These are phyloP conservation scores for Caranx ignobilis DNA, from an alignment of 2,113 vertebrate species.

Conservation along the genomic window DNA sequence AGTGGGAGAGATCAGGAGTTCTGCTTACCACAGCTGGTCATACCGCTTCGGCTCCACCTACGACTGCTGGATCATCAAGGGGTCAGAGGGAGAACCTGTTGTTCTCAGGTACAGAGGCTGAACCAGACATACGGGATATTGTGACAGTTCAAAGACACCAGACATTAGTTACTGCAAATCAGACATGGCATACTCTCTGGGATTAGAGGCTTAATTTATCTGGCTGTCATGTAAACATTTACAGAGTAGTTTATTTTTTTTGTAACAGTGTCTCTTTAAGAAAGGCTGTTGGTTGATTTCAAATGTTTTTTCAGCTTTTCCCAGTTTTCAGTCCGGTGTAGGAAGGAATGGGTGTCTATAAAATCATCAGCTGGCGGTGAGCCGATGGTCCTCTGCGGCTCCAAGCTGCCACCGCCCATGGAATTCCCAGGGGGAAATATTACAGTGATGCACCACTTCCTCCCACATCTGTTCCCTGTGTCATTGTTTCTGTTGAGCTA, in stretches of 20 bases:
- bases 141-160: not conserved
- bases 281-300: not conserved
- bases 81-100: conserved; percentile 73
- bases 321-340: conserved; percentile 78
- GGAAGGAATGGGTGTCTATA: conserved; percentile 79
- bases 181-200: not conserved
- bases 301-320: conserved; percentile 75
- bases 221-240: not conserved
- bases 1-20: conserved; percentile 81
- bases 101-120: conserved; percentile 80
- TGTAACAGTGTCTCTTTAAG: not conserved
- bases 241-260: not conserved
- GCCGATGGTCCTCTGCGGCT: conserved; percentile 79
- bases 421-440: conserved; percentile 83
- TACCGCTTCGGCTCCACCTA: conserved; percentile 64
- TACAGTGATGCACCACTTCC: conserved; percentile 81
- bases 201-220: not conserved
- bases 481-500: conserved; percentile 81
- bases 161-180: not conserved
- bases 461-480: conserved; percentile 73
- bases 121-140: not conserved
- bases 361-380: conserved; percentile 65
- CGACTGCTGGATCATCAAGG: conserved; percentile 84
- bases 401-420: conserved; percentile 75
- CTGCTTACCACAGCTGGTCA: conserved; percentile 76